Evolutionary conservation across 2,888 invertebrate species (phyloP).

Genomic region (Hyppa rectilinea): DNA sequence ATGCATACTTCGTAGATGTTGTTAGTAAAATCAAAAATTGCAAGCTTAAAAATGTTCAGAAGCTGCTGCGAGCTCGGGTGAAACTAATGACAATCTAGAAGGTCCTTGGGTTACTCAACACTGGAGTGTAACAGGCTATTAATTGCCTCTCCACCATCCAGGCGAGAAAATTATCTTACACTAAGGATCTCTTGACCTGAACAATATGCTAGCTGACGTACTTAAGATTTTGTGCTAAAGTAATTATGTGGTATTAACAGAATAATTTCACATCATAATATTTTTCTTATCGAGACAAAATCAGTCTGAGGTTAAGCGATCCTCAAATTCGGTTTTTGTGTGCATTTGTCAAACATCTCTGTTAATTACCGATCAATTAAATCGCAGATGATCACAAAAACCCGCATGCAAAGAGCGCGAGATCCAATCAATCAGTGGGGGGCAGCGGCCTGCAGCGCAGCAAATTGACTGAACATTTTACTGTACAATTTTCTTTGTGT

Average conservation of each 20-base stretch:
- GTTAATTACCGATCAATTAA: constrained; percentile 40
- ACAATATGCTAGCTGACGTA: neutral
- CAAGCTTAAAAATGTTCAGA: neutral
- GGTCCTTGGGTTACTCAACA: constrained; percentile 35
- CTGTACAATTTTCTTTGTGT: constrained; percentile 66
- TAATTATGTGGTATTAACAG: neutral
- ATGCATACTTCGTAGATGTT: neutral
- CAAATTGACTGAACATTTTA: constrained; percentile 64
- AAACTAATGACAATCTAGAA: constrained; percentile 33
- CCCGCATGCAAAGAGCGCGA: constrained; percentile 30
- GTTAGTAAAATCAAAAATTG: neutral
- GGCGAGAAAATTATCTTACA: constrained; percentile 29
- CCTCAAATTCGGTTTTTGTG: constrained; percentile 5
- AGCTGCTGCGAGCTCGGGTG: constrained; percentile 16
- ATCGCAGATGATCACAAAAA: constrained; percentile 36
- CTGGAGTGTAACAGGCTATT: constrained; percentile 38
- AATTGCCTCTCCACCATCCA: constrained; percentile 33
- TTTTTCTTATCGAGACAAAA: neutral
- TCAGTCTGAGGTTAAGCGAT: neutral
- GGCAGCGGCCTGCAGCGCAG: constrained; percentile 44
- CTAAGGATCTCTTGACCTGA: constrained; percentile 28
- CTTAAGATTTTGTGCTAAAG: neutral
- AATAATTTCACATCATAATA: neutral
- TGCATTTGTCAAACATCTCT: neutral
- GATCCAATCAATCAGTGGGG: constrained; percentile 56